These are phyloP conservation scores for Petrocephalus schoutedeni DNA, from an alignment of 2,797 vertebrate species.

Conservation along the genomic window DNA sequence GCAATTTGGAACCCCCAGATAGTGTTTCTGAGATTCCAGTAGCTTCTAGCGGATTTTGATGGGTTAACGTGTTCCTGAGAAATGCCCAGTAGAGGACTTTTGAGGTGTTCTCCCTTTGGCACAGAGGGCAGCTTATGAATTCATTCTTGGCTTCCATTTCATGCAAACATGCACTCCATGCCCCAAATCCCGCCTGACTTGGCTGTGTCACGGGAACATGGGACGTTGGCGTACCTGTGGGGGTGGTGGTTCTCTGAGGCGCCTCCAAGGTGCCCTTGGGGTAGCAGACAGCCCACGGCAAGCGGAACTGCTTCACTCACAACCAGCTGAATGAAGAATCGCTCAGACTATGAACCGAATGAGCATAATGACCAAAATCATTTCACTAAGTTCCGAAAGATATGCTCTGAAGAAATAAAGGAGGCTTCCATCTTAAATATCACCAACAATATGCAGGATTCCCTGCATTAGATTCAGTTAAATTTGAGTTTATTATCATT, in stretches of 20 bases:
- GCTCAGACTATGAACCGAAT: neutral
- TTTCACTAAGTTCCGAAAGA: neutral
- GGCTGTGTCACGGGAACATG: neutral
- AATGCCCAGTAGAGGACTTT: neutral
- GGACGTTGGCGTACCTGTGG: neutral
- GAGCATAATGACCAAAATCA: neutral
- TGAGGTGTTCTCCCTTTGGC: neutral
- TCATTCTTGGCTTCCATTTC: neutral
- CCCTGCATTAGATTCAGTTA: neutral
- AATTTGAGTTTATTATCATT: neutral
- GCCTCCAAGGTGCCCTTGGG: constrained; percentile 3
- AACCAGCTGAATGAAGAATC: neutral
- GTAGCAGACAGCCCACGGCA: neutral
- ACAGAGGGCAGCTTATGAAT: neutral
- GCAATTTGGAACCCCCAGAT: neutral
- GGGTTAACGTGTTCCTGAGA: neutral
- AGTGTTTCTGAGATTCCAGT: neutral
- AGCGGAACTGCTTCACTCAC: neutral
- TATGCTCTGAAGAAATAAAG: neutral
- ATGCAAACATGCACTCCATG: neutral
- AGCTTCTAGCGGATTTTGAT: neutral
- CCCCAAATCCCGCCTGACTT: neutral
- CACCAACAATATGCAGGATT: neutral
- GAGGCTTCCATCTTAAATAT: neutral
- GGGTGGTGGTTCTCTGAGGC: neutral